These are phyloP conservation scores for Tribolium madens DNA, from an alignment of 1,140 invertebrate genomes.

Conservation along the genomic window DNA sequence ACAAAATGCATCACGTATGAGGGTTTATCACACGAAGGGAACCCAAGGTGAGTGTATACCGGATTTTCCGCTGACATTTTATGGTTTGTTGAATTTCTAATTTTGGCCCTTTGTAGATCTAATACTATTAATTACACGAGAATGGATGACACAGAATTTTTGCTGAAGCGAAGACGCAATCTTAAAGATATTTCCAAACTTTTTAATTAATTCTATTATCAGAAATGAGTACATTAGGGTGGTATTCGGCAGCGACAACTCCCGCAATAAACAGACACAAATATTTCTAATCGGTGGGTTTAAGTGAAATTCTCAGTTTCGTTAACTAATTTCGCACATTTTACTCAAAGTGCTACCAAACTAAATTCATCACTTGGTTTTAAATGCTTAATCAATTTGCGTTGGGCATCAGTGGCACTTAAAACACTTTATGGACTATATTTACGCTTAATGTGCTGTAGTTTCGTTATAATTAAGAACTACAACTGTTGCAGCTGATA, in stretches of 20 bases:
- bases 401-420: neutral
- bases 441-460: neutral
- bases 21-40: slow-evolving; percentile 1
- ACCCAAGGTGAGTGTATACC: neutral
- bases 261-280: neutral
- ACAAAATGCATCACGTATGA: neutral
- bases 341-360: neutral
- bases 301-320: slow-evolving; percentile 10
- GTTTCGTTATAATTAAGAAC: neutral
- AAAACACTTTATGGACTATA: neutral
- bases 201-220: slow-evolving; percentile 1
- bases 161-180: neutral
- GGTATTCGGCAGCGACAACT: neutral
- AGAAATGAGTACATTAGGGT: neutral
- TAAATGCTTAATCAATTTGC: slow-evolving; percentile 3
- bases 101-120: slow-evolving; percentile 10
- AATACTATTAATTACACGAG: slow-evolving; percentile 18
- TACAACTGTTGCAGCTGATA: neutral
- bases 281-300: neutral
- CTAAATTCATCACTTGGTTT: neutral
- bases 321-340: slow-evolving; percentile 4
- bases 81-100: slow-evolving; percentile 28
- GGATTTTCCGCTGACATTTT: slow-evolving; percentile 23
- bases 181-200: neutral
- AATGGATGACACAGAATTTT: slow-evolving; percentile 1